Evolutionary conservation across 2,797 vertebrate species (phyloP).

Genomic region (Falco berigora): DNA sequence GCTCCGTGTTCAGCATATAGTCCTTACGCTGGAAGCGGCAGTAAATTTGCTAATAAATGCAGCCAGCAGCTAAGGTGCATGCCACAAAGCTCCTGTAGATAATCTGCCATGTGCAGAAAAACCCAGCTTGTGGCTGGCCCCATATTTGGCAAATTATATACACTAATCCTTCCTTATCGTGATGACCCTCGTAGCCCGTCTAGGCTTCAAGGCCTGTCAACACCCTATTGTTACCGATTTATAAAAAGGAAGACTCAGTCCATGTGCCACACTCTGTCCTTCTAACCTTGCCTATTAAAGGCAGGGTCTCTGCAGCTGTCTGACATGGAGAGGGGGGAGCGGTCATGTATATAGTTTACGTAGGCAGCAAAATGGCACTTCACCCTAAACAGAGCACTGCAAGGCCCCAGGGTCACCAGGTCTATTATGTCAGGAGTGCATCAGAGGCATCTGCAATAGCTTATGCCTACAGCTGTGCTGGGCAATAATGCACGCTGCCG

Average conservation of each 20-base stretch:
- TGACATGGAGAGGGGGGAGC: not conserved
- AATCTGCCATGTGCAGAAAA: conserved; percentile 15
- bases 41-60: not conserved
- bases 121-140: conserved; percentile 9
- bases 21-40: not conserved
- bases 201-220: conserved; percentile 56
- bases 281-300: conserved; percentile 61
- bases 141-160: conserved; percentile 50
- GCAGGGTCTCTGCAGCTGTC: not conserved
- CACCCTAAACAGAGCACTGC: not conserved
- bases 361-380: conserved; percentile 2
- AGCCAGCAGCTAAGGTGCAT: not conserved
- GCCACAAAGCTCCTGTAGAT: not conserved
- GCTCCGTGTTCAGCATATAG: not conserved
- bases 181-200: conserved; percentile 23
- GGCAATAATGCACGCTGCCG: rapidly evolving
- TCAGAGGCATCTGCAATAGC: not conserved
- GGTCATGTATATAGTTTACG: not conserved
- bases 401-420: not conserved
- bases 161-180: conserved; percentile 42
- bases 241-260: conserved; percentile 14
- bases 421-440: not conserved
- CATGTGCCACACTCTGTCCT: not conserved
- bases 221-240: conserved; percentile 42
- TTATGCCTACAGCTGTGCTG: not conserved